Evolutionary conservation across 2,797 vertebrate genomes (phyloP), one percentile per base, ranked within the genome.

Genomic region (Leptoclinus maculatus): DNA sequence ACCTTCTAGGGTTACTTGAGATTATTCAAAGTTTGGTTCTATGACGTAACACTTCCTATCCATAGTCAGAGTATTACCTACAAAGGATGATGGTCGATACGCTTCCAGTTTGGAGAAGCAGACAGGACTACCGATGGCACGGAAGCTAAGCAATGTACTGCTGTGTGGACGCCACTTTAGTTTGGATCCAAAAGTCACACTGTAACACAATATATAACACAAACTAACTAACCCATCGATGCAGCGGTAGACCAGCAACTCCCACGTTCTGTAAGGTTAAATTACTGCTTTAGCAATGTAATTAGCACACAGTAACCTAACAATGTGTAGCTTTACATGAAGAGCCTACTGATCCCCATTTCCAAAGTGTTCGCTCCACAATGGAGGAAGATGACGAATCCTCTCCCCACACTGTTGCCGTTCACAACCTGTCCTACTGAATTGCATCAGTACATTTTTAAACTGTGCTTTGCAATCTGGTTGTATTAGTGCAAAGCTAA

Each of bases 401-500:
- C 14, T 9, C 36, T 45, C 7, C 13, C 49, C 29, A 9, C 32
- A 53, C 25, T 19, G 2, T 57, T 29, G 2, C 23, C 0, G 1
- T 47, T 21, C 32, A 47, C 36, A 43, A 67, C 19, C 25, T 19
- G 17, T 73, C 17, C 36, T 23, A 34, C 27, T 73, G 63, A 49
- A 56, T 4, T 41, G 11, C 1, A 39, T 29, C 16, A 1, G 8
- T 66, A 11, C 2, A 71, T 74, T 72, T 32, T 53, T 36, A 63
- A 23, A 67, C 36, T 57, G 63, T 70, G 59, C 69, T 56, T 57
- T 73, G 62, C 71, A 67, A 25, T 66, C n/a, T 13, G 16, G 21
- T 76, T 78, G 59, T 34, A 63, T 66, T 51, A 53, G 2, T 85
- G 17, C 51, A 49, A 34, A 74, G 32, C 17, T n/a, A 41, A 51